Evolutionary conservation across 2,888 invertebrate genomes (phyloP), one percentile per base, ranked within the genome.

Genomic region (Parnassius glacialis): DNA sequence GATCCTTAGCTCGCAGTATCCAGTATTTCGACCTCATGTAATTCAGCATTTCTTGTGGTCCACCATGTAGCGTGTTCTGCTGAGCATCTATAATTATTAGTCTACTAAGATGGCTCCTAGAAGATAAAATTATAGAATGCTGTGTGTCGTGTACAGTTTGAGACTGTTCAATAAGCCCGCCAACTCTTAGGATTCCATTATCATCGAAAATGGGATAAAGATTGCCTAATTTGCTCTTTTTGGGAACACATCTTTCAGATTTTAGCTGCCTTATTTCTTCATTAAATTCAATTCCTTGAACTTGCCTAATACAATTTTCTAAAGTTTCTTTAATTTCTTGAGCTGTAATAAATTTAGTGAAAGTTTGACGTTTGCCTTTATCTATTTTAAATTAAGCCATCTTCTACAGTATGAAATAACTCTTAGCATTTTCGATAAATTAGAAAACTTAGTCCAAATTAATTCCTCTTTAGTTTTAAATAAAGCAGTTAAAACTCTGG

Each of bases 371-470:
- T 11, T 59, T 41, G 1, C 52, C 10, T 20, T 59, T n/a, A 9
- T 34, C 3, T 10, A 68, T 41, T 62, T 66, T 50, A 59, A 47
- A n/a, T 9, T 47, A 34, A 44, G 25, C 47, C 47, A 56, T 55
- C 55, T 56, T 34, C 13, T 55, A 34, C 61, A 61, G 11, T 42
- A 42, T 43, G 61, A 55, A 43, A 61, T 44, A 43, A 55, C 48
- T 55, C 55, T 34, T 16, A 61, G 44, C 51, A 55, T 51, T 61
- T 42, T 61, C n/a, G 42, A n/a, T 45, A 55, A 45, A 25, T 20
- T 20, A 25, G 55, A 61, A 57, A 61, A 57, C 57, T 16, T 45
- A 10, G n/a, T 52, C 56, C 16, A n/a, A n/a, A n/a, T 16, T 16
- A 16, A 16, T 16, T 16, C 16, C 16, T 51, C 51, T 2, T 16